Evolutionary conservation across 1,140 invertebrate species (phyloP).

Genomic region (Heliconius nattereri): DNA sequence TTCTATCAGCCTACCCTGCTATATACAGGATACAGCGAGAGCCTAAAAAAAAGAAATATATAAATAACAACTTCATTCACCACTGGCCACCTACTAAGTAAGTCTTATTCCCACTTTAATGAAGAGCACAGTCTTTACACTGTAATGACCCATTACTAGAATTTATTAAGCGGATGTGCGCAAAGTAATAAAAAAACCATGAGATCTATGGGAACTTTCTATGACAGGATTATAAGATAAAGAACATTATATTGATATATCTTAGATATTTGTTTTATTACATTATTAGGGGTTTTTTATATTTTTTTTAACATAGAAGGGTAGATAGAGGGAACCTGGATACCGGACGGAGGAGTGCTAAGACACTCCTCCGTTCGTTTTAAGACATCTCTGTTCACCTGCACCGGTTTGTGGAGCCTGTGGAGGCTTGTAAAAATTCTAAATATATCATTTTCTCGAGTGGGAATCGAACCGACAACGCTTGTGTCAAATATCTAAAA

Average conservation of each 20-base stretch:
- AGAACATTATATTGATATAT: neutral
- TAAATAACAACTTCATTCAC: neutral
- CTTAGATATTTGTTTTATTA: neutral
- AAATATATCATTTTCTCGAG: too few species aligned
- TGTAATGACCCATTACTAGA: conserved; percentile 37
- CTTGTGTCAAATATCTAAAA: too few species aligned
- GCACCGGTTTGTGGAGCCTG: too few species aligned
- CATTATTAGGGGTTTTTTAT: neutral
- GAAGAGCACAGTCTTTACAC: conserved; percentile 25
- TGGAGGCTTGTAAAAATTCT: too few species aligned
- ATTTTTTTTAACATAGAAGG: too few species aligned
- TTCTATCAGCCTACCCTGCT: too few species aligned
- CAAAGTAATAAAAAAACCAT: conserved; percentile 31
- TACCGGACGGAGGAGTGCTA: too few species aligned
- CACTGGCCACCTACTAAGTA: conserved; percentile 26
- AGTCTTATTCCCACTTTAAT: conserved; percentile 22
- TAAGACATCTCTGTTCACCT: too few species aligned
- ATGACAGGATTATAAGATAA: conserved; percentile 14
- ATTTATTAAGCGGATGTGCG: conserved; percentile 43
- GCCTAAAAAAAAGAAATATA: neutral
- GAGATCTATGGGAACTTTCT: conserved; percentile 27
- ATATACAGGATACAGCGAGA: too few species aligned
- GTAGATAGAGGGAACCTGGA: too few species aligned
- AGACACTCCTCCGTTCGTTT: too few species aligned
- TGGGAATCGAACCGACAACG: too few species aligned